Evolutionary conservation across 2,797 vertebrate genomes (phyloP), one percentile per base, ranked within the genome.

Genomic region (Sebastes cheni): DNA sequence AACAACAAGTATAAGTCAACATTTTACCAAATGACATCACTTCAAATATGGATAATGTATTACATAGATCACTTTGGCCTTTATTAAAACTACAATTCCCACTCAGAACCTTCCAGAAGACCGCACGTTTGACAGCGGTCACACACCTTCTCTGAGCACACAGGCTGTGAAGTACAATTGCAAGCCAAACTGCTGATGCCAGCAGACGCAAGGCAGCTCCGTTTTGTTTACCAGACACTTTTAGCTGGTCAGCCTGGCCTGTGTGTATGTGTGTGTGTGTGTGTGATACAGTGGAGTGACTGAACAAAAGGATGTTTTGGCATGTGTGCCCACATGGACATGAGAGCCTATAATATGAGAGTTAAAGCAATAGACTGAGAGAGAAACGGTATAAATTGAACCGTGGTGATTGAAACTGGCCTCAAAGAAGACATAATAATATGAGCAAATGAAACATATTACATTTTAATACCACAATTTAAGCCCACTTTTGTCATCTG

Each of bases 191-290:
- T 95, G 95, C 95, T 95, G 95, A 96, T 94, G 90, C 84, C 93
- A 95, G 95, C 96, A 96, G 92, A 94, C 86, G 86, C 93, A 93
- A 92, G 87, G 92, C 93, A 93, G 93, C 93, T 93, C 93, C 46
- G 86, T 95, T 95, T 93, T 96, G 94, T 96, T 95, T 95, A 95
- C 90, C 90, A 94, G 93, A 95, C 93, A 93, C 92, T 95, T 95
- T 94, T 88, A 88, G 88, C 90, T 92, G 89, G 89, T 90, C 82
- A 92, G 91, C 88, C 77, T 59, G 69, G 86, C 77, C 79, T 85
- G 77, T 88, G 82, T 79, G 69, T 79, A 79, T 82, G 84, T 72
- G 78, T 36, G 39, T 42, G 42, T 67, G 67, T 67, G 80, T 86
- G 75, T 85, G 34, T 56, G 82, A 82, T 70, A 84, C 84, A 81